A percentile compares a stretch with the other conserved stretches of the same genome.
Evolutionary conservation across 2,888 invertebrate species (phyloP).

Genomic region (Acleris cristana): DNA sequence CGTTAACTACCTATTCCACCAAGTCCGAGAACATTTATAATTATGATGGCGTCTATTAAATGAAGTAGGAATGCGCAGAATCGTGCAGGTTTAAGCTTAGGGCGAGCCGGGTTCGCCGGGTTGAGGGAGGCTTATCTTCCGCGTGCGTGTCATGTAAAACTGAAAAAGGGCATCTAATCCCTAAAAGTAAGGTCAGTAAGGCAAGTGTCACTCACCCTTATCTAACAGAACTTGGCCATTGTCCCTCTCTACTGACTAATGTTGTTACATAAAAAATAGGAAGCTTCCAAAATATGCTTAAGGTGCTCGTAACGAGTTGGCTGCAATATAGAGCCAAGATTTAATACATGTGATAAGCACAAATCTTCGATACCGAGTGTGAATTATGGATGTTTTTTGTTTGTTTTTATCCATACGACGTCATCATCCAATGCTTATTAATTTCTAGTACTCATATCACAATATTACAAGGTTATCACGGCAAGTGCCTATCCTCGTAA

Average conservation of each 20-base stretch:
- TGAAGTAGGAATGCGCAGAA: constrained; percentile 21
- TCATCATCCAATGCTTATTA: too few species aligned
- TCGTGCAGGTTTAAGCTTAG: constrained; percentile 18
- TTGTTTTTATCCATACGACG: too few species aligned
- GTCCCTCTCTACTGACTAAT: constrained; percentile 20
- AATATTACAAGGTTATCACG: too few species aligned
- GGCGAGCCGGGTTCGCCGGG: constrained; percentile 6
- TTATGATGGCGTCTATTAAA: constrained; percentile 23
- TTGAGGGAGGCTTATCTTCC: constrained; percentile 30
- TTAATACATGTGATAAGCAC: too few species aligned
- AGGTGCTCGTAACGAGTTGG: too few species aligned
- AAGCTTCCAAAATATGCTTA: too few species aligned
- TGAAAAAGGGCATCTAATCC: constrained; percentile 35
- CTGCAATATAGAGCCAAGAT: too few species aligned
- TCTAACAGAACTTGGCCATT: constrained; percentile 29
- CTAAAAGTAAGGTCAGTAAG: constrained; percentile 34
- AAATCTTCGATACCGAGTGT: too few species aligned
- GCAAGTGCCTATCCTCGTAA: too few species aligned
- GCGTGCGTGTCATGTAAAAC: constrained; percentile 29
- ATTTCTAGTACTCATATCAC: too few species aligned
- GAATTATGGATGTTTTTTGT: too few species aligned
- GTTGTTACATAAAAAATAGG: background rate
- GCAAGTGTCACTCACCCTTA: constrained; percentile 36
- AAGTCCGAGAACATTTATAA: constrained; percentile 15
- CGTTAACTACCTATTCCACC: too few species aligned